Percentiles rank a stretch among this genome's conserved stretches.
These are phyloP conservation scores for Anolis apletophallus DNA, from an alignment of 2,797 vertebrate genomes.

Conservation along the genomic window DNA sequence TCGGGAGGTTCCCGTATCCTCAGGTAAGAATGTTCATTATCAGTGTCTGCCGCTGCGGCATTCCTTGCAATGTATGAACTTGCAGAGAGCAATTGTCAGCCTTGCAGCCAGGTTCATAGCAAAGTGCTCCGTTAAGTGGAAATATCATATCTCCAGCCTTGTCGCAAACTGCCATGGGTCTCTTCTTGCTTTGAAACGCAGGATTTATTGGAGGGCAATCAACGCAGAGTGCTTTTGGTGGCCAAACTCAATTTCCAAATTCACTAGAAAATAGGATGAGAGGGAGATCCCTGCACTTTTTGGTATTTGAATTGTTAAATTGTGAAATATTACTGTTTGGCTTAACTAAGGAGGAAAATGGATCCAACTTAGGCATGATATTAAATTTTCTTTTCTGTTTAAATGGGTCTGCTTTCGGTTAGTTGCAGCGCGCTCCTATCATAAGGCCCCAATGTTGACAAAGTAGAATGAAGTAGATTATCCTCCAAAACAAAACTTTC, in stretches of 20 bases:
- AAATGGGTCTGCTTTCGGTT: neutral
- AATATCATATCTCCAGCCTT: conserved; percentile 77
- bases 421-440: neutral
- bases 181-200: conserved; percentile 39
- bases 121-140: conserved; percentile 83
- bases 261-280: conserved; percentile 5
- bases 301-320: neutral
- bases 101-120: conserved; percentile 80
- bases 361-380: neutral
- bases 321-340: neutral
- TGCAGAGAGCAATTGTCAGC: conserved; percentile 78
- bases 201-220: conserved; percentile 53
- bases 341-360: neutral
- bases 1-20: conserved; percentile 98
- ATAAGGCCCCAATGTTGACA: neutral
- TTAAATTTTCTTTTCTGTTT: neutral
- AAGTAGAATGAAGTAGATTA: too few relatives aligned
- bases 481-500: too few relatives aligned
- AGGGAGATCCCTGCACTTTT: neutral
- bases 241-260: neutral
- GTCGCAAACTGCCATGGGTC: conserved; percentile 76
- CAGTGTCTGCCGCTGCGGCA: conserved; percentile 83
- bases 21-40: conserved; percentile 92
- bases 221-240: conserved; percentile 26
- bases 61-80: conserved; percentile 86